Evolutionary conservation across 2,113 vertebrate genomes (phyloP).

Genomic region (Camelus dromedarius): DNA sequence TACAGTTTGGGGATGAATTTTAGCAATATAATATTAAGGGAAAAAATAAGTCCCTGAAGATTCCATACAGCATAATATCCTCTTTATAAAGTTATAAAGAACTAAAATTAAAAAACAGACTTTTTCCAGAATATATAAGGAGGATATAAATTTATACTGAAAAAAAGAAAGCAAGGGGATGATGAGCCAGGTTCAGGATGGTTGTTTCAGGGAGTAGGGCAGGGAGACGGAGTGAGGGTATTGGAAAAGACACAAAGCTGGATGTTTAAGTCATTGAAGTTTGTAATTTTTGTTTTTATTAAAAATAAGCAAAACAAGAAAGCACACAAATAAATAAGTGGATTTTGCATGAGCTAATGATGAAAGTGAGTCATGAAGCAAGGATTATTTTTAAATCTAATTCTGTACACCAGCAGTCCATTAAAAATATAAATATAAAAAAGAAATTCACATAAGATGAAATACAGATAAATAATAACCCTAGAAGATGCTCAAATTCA

Average conservation of each 20-base stretch:
- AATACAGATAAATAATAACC: not conserved
- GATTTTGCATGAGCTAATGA: not conserved
- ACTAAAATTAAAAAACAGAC: not conserved
- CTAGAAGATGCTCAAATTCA: not conserved
- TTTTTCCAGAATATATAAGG: not conserved
- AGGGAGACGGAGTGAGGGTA: not conserved
- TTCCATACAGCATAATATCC: not conserved
- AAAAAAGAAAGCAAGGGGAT: not conserved
- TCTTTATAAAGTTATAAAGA: constrained; percentile 4
- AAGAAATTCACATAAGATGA: not conserved
- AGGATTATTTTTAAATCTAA: not conserved
- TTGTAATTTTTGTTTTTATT: not conserved
- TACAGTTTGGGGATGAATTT: not conserved
- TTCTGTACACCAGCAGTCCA: not conserved
- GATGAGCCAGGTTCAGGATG: not conserved
- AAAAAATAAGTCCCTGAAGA: not conserved
- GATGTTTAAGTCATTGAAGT: not conserved
- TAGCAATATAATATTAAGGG: not conserved
- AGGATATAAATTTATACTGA: not conserved
- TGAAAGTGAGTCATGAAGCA: not conserved
- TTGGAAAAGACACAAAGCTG: not conserved
- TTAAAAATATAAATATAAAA: constrained; percentile 18
- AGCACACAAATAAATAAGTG: not conserved
- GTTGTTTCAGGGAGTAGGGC: not conserved
- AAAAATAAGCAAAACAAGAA: not conserved